Percentiles rank a stretch among this genome's conserved stretches.
Evolutionary conservation across 2,888 invertebrate genomes (phyloP).

Genomic region (Melanargia galathea): DNA sequence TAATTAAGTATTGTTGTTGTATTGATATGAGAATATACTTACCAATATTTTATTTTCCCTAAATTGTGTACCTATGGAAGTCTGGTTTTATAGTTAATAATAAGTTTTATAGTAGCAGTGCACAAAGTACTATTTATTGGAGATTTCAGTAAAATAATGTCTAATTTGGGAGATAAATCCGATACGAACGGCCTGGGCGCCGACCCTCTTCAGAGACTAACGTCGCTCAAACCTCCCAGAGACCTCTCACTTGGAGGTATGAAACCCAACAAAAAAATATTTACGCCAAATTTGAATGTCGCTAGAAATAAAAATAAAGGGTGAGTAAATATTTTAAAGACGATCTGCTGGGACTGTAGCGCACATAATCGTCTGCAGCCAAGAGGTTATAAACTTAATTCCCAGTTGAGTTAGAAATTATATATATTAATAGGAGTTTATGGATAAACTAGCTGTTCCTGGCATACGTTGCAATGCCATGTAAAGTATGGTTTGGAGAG

Average conservation of each 20-base stretch:
- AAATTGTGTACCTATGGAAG: not conserved
- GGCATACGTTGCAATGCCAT: too few relatives aligned
- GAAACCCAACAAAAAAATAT: conserved; percentile 81
- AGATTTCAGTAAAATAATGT: conserved; percentile 47
- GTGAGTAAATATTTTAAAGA: conserved; percentile 46
- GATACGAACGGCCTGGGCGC: conserved; percentile 58
- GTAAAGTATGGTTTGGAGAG: too few relatives aligned
- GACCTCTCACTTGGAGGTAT: conserved; percentile 81
- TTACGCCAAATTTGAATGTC: conserved; percentile 83
- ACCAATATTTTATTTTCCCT: not conserved
- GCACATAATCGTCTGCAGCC: too few relatives aligned
- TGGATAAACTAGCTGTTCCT: too few relatives aligned
- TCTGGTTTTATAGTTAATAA: too few relatives aligned
- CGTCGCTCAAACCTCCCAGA: conserved; percentile 80
- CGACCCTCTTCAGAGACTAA: conserved; percentile 69
- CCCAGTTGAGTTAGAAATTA: too few relatives aligned
- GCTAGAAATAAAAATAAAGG: conserved; percentile 82
- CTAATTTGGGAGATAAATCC: conserved; percentile 58
- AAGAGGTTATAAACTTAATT: too few relatives aligned
- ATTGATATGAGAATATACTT: not conserved
- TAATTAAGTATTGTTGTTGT: too few relatives aligned
- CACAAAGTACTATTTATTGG: not conserved
- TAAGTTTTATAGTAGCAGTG: not conserved
- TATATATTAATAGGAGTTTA: too few relatives aligned
- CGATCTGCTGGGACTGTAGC: not conserved